These are phyloP conservation scores for Prinia subflava DNA, from an alignment of 2,113 vertebrate species.

Conservation along the genomic window DNA sequence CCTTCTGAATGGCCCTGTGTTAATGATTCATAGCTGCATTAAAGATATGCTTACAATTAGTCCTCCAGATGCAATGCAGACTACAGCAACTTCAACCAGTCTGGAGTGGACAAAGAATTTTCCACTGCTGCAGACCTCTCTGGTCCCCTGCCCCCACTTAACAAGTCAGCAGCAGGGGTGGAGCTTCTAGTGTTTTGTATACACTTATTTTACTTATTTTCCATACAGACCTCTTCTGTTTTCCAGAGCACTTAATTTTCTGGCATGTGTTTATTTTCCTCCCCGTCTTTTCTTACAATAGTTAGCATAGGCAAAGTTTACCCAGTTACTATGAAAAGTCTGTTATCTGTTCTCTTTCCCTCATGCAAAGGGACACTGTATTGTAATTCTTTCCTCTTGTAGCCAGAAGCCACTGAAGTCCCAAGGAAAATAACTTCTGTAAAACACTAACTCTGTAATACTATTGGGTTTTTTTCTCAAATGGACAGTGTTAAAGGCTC, in stretches of 20 bases:
- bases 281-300: not conserved
- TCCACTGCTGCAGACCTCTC: not conserved
- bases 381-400: not conserved
- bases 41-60: constrained; percentile 20
- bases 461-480: not conserved
- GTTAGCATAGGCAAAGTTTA: not conserved
- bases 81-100: not conserved
- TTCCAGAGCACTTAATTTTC: constrained; percentile 14
- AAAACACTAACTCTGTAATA: not conserved
- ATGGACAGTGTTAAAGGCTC: not conserved
- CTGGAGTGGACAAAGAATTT: not conserved
- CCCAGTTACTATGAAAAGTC: not conserved
- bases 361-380: not conserved
- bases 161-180: not conserved
- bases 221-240: not conserved
- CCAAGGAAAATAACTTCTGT: not conserved
- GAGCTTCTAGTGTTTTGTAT: not conserved
- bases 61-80: not conserved
- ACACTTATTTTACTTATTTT: constrained; percentile 26
- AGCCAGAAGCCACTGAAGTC: constrained; percentile 3
- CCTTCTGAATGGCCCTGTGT: not conserved
- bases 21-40: not conserved
- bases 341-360: not conserved
- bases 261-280: not conserved
- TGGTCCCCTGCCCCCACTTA: not conserved